Conservation (phyloP, 1,140 invertebrate species). For the Solen grandis region DNA sequence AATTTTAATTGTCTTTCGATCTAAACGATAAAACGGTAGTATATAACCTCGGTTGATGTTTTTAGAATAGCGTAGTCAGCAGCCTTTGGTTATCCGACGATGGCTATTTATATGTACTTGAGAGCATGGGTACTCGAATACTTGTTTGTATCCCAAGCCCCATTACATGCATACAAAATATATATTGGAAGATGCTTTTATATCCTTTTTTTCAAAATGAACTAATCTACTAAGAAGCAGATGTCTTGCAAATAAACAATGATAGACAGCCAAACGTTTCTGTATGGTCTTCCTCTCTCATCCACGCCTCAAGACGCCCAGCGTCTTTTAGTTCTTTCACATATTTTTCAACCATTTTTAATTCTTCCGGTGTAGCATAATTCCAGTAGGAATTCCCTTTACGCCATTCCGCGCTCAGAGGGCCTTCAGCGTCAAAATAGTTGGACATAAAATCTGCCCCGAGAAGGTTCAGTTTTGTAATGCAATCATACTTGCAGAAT, state of each 20-base stretch:
- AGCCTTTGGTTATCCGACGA: too few relatives aligned
- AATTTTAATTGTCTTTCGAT: too few relatives aligned
- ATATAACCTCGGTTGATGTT: too few relatives aligned
- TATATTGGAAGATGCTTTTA: too few relatives aligned
- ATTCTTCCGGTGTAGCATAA: constrained; percentile 7
- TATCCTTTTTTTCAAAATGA: too few relatives aligned
- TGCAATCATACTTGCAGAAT: not conserved
- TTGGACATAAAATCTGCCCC: constrained; percentile 1
- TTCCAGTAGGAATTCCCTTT: not conserved
- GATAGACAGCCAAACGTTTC: not conserved
- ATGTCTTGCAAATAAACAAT: constrained; percentile 8
- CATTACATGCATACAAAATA: too few relatives aligned
- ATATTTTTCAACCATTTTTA: not conserved
- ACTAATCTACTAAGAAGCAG: too few relatives aligned
- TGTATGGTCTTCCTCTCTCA: constrained; percentile 19
- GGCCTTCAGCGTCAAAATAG: constrained; percentile 36
- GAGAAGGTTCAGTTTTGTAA: constrained; percentile 24
- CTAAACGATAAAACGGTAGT: too few relatives aligned
- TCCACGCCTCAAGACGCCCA: constrained; percentile 22
- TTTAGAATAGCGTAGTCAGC: too few relatives aligned
- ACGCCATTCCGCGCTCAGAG: constrained; percentile 14
- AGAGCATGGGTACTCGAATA: too few relatives aligned
- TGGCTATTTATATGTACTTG: too few relatives aligned
- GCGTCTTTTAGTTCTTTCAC: constrained; percentile 1
- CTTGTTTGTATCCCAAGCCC: too few relatives aligned